phyloP scores from a whole-genome alignment of 2,113 vertebrate genomes.

The Neomonachus schauinslandi region DNA sequence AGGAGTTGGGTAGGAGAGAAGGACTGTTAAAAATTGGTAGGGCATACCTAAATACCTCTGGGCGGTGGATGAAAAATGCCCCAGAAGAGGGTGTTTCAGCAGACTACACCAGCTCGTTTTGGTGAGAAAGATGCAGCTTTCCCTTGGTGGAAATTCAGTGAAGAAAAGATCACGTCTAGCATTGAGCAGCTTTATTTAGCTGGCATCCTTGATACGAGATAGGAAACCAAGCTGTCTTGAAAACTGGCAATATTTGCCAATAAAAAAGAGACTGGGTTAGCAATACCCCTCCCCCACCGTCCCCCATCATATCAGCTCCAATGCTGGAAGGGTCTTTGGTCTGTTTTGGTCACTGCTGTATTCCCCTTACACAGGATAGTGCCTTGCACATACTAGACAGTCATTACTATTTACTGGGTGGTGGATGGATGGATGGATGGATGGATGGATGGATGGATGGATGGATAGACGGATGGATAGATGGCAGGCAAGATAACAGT shows the following conservation, averaged over 20 bases:
- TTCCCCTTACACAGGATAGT: neutral
- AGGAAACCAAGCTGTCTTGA: neutral
- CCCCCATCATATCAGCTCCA: too few species aligned
- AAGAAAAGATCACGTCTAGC: neutral
- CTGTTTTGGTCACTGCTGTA: neutral
- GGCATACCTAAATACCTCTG: neutral
- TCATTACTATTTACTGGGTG: neutral
- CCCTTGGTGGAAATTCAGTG: neutral
- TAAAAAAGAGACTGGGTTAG: neutral
- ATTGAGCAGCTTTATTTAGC: neutral
- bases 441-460: too few species aligned
- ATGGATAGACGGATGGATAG: neutral
- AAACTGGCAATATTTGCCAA: neutral
- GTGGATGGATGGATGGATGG: neutral
- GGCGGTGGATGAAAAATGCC: neutral
- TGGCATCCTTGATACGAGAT: neutral
- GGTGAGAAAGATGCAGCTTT: neutral
- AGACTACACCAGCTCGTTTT: neutral
- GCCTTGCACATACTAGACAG: accelerated
- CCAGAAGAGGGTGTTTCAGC: neutral
- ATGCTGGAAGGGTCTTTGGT: neutral
- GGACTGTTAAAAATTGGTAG: neutral
- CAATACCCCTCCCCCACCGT: neutral
- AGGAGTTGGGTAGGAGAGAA: neutral
- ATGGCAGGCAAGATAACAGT: neutral